These are phyloP conservation scores for Cichladusa arquata DNA, from an alignment of 2,113 vertebrate species.

Conservation along the genomic window DNA sequence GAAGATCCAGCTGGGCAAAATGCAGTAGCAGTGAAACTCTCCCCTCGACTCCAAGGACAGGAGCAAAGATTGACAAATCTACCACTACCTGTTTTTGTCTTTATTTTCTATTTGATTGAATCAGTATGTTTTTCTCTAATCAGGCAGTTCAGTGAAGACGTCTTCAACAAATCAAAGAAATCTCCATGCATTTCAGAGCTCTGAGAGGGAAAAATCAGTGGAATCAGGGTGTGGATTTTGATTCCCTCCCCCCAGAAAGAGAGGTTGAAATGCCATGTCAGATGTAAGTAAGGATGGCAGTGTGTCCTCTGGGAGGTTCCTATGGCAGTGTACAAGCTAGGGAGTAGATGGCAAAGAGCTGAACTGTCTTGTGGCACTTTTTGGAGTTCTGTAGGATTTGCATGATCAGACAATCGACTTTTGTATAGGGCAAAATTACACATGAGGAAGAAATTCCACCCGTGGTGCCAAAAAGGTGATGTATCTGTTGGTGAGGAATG, in stretches of 20 bases:
- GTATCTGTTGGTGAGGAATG: conserved; percentile 32
- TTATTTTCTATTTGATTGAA: conserved; percentile 63
- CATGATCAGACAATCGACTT: conserved; percentile 66
- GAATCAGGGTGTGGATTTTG: background rate
- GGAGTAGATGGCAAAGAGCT: conserved; percentile 13
- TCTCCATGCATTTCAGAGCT: conserved; percentile 47
- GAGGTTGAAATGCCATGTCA: background rate
- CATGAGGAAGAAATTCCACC: conserved; percentile 49
- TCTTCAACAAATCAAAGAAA: conserved; percentile 52
- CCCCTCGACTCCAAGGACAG: conserved; percentile 4
- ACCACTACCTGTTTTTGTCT: conserved; percentile 54
- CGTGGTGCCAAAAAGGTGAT: conserved; percentile 47
- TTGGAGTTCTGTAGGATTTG: conserved; percentile 57
- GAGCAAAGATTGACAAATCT: conserved; percentile 37
- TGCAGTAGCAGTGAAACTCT: conserved; percentile 74
- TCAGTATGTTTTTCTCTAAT: conserved; percentile 54
- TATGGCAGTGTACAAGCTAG: background rate
- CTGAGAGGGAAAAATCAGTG: conserved; percentile 9
- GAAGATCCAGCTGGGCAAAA: conserved; percentile 98
- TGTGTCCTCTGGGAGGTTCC: background rate
- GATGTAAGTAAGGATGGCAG: background rate
- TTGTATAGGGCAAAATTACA: conserved; percentile 24
- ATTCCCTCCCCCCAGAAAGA: background rate
- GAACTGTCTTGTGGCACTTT: conserved; percentile 45
- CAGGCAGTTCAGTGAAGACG: conserved; percentile 29